A percentile compares a stretch with the other conserved stretches of the same genome.
Evolutionary conservation across 1,140 invertebrate genomes (phyloP).

Genomic region (Druon quercuslanigerum): DNA sequence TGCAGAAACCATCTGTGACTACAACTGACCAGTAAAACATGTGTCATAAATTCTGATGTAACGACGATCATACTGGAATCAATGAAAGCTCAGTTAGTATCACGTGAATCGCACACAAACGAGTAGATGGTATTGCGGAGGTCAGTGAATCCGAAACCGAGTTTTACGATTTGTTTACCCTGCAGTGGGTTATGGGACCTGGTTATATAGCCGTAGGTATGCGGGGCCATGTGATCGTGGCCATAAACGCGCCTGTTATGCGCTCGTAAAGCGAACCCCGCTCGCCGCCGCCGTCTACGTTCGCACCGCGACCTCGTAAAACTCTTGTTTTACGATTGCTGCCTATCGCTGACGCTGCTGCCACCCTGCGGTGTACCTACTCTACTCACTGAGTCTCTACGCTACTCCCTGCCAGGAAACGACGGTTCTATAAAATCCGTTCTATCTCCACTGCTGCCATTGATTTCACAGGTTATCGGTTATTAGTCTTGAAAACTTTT

Average conservation of each 20-base stretch:
- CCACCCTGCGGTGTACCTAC: constrained; percentile 56
- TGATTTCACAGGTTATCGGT: constrained; percentile 16
- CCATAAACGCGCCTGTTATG: constrained; percentile 76
- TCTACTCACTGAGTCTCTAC: constrained; percentile 39
- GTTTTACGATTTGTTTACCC: constrained; percentile 77
- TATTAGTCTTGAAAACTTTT: constrained; percentile 26
- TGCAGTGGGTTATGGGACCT: constrained; percentile 71
- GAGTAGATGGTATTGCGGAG: constrained; percentile 63
- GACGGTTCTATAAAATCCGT: constrained; percentile 3
- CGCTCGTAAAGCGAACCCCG: constrained; percentile 73
- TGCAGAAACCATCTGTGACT: too few species aligned
- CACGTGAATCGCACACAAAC: constrained; percentile 20
- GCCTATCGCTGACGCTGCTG: constrained; percentile 69
- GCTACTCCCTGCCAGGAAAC: constrained; percentile 15
- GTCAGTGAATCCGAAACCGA: constrained; percentile 74
- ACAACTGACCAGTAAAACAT: neutral
- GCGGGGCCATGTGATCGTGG: constrained; percentile 73
- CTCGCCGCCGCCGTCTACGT: constrained; percentile 43
- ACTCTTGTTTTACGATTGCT: constrained; percentile 73
- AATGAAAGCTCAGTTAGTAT: neutral
- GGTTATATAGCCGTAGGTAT: constrained; percentile 73
- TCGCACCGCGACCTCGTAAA: constrained; percentile 66
- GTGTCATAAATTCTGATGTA: neutral
- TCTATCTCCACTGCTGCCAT: neutral
- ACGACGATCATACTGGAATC: neutral